These are phyloP conservation scores for Drosophila seguyi DNA, from an alignment of 1,140 invertebrate genomes.

Conservation along the genomic window DNA sequence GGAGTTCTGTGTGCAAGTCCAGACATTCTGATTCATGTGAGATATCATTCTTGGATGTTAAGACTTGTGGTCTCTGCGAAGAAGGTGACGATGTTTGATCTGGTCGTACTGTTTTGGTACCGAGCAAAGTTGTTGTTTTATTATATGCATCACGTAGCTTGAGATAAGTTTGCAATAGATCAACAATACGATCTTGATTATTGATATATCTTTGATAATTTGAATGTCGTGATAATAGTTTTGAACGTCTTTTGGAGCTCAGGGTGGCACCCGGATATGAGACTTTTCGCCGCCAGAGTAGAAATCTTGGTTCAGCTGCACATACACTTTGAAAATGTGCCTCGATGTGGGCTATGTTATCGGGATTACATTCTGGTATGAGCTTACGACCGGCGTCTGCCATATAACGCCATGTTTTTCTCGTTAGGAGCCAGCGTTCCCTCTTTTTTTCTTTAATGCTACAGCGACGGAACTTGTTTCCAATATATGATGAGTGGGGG, in stretches of 20 bases:
- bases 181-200: conserved; percentile 61
- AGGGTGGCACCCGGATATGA: conserved; percentile 90
- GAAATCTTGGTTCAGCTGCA: conserved; percentile 90
- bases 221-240: conserved; percentile 81
- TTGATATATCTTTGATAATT: conserved; percentile 32
- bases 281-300: conserved; percentile 91
- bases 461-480: conserved; percentile 33
- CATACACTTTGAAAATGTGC: conserved; percentile 94
- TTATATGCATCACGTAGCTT: conserved; percentile 65
- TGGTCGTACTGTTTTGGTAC: conserved; percentile 71
- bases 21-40: not conserved
- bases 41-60: conserved; percentile 4
- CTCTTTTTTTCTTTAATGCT: conserved; percentile 82
- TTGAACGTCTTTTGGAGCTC: conserved; percentile 85
- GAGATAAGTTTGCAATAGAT: conserved; percentile 68
- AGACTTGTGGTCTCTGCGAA: conserved; percentile 49
- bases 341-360: conserved; percentile 92
- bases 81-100: conserved; percentile 76
- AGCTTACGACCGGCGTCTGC: conserved; percentile 93
- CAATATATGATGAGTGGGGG: conserved; percentile 2
- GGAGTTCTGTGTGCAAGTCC: conserved; percentile 19
- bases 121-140: conserved; percentile 68
- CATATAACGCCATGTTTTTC: conserved; percentile 96
- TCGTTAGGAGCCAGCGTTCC: conserved; percentile 93
- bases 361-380: conserved; percentile 91